phyloP scores from a whole-genome alignment of 2,797 vertebrate species.

The Jordanella pulchra region DNA sequence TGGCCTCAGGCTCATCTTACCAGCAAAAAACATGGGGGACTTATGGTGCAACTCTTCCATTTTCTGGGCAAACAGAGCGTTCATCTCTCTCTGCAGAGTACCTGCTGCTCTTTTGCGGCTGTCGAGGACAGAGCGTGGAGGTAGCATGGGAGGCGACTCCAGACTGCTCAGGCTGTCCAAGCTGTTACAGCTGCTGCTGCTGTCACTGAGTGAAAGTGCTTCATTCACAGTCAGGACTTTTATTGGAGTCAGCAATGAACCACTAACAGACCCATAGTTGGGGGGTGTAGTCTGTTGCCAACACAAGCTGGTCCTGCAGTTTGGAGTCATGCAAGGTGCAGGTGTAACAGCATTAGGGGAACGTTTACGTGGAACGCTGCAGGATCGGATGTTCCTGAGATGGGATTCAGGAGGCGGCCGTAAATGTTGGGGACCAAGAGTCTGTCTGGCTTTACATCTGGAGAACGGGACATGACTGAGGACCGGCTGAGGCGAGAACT shows the following conservation, averaged over 20 bases:
- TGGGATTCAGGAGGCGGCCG: slow-evolving; percentile 42
- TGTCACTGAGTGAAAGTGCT: slow-evolving; percentile 82
- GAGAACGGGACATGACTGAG: slow-evolving; percentile 48
- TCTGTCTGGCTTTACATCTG: slow-evolving; percentile 63
- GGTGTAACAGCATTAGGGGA: slow-evolving; percentile 58
- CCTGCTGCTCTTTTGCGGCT: slow-evolving; percentile 84
- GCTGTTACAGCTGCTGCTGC: slow-evolving; percentile 88
- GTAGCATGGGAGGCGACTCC: slow-evolving; percentile 71
- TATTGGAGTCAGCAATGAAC: slow-evolving; percentile 48
- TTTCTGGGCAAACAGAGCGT: slow-evolving; percentile 93
- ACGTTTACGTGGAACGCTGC: slow-evolving; percentile 67
- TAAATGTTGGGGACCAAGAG: slow-evolving; percentile 55
- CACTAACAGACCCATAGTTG: slow-evolving; percentile 75
- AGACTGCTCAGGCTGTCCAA: slow-evolving; percentile 84
- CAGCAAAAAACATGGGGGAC: slow-evolving; percentile 92
- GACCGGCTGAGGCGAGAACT: slow-evolving; percentile 41
- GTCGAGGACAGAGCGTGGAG: slow-evolving; percentile 76
- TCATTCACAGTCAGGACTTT: slow-evolving; percentile 22
- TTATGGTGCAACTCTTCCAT: slow-evolving; percentile 96
- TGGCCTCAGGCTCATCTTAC: slow-evolving; percentile 82
- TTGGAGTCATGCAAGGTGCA: slow-evolving; percentile 49
- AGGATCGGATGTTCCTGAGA: slow-evolving; percentile 68
- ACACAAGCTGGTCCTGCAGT: slow-evolving; percentile 70
- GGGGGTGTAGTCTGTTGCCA: slow-evolving; percentile 71
- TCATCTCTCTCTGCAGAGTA: slow-evolving; percentile 96